These are phyloP conservation scores for Emydura subglobosa DNA, from an alignment of 2,113 vertebrate genomes.

Conservation along the genomic window DNA sequence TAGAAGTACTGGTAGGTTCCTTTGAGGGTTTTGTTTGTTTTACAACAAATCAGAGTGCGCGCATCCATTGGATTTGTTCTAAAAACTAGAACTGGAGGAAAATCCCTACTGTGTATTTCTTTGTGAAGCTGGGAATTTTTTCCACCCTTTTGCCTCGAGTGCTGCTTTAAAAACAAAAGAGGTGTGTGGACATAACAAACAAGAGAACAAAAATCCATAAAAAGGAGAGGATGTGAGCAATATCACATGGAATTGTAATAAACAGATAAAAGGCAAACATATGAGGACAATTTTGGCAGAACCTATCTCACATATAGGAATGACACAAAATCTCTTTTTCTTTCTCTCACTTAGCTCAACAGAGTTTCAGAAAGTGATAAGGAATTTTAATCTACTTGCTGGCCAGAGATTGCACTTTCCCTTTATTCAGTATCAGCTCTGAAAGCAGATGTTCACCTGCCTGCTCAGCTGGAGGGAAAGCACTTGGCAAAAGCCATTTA, in stretches of 20 bases:
- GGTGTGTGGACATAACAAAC: neutral
- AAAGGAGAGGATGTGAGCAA: neutral
- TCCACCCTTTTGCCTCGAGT: slow-evolving; percentile 14
- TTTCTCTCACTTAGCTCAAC: neutral
- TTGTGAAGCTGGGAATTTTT: slow-evolving; percentile 8
- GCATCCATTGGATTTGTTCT: neutral
- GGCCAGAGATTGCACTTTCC: neutral
- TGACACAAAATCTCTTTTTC: neutral
- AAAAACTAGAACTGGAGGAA: neutral
- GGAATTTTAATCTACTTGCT: neutral
- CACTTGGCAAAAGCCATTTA: neutral
- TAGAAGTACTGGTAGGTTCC: neutral
- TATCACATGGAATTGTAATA: neutral
- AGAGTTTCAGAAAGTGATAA: neutral
- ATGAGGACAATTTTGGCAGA: neutral
- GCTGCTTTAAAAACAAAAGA: neutral
- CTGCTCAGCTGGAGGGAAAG: neutral
- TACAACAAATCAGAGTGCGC: neutral
- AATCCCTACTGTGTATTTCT: neutral
- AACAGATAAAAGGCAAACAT: neutral
- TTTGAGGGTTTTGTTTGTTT: neutral
- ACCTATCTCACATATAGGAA: neutral
- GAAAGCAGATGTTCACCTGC: slow-evolving; percentile 26
- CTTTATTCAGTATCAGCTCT: neutral
- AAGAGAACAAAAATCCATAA: slow-evolving; percentile 2